Evolutionary conservation across 2,797 vertebrate genomes (phyloP).

Genomic region (Fundulus diaphanus): DNA sequence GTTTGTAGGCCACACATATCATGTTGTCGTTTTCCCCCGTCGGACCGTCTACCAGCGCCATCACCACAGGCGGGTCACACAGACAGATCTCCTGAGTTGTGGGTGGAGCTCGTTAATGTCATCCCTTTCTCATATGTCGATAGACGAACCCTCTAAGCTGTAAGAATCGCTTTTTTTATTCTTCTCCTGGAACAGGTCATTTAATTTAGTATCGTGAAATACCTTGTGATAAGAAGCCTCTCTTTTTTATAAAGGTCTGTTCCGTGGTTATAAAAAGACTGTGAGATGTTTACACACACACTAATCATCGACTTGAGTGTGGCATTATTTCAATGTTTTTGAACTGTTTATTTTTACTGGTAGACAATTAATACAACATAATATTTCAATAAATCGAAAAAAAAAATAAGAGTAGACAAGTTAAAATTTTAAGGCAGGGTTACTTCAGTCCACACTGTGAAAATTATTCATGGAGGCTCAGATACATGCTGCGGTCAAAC

Average conservation of each 20-base stretch:
- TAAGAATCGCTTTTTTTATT: neutral
- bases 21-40: constrained; percentile 96
- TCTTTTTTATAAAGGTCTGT: neutral
- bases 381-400: neutral
- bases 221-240: neutral
- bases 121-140: neutral
- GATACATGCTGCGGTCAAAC: neutral
- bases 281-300: neutral
- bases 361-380: neutral
- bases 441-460: neutral
- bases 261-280: neutral
- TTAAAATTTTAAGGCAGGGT: neutral
- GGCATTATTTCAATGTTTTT: neutral
- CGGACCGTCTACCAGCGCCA: constrained; percentile 95
- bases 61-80: constrained; percentile 91
- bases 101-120: neutral
- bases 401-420: too few species aligned
- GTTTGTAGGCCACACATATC: constrained; percentile 97
- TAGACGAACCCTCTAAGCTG: neutral
- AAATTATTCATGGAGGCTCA: neutral
- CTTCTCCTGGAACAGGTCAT: neutral
- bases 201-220: neutral
- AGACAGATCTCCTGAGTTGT: constrained; percentile 94
- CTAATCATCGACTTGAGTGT: neutral
- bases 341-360: neutral